Evolutionary conservation across 2,888 invertebrate genomes (phyloP).

Genomic region (Kuschelorhynchus macadamiae): DNA sequence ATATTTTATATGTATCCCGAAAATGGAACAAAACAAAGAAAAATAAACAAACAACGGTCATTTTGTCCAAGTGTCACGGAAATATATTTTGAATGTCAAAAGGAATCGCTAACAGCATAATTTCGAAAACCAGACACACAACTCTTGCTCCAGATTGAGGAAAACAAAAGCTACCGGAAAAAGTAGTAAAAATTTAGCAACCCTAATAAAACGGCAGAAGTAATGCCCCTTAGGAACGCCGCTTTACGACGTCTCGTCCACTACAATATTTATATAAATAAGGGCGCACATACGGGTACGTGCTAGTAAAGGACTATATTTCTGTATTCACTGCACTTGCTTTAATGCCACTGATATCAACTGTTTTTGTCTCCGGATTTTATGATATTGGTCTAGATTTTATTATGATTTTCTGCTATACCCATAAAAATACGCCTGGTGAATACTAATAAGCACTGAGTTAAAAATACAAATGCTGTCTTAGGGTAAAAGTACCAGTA

Average conservation of each 20-base stretch:
- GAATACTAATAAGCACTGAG: too few species aligned
- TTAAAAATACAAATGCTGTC: too few species aligned
- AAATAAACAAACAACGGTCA: too few species aligned
- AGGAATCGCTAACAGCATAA: constrained; percentile 24
- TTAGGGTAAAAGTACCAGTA: too few species aligned
- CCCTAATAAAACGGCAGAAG: constrained; percentile 43
- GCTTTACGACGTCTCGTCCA: constrained; percentile 35
- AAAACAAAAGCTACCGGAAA: constrained; percentile 38
- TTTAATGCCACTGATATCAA: background rate
- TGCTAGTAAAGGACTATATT: constrained; percentile 27
- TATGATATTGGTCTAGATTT: too few species aligned
- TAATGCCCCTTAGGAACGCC: constrained; percentile 37
- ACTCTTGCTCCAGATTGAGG: constrained; percentile 39
- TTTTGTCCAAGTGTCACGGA: too few species aligned
- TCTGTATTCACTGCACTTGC: constrained; percentile 1
- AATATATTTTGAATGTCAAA: constrained; percentile 14
- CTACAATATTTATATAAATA: constrained; percentile 41
- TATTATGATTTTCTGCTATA: too few species aligned
- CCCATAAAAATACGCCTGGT: too few species aligned
- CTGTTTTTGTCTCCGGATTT: background rate
- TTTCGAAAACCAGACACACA: constrained; percentile 29
- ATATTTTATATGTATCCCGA: too few species aligned
- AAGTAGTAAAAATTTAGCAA: constrained; percentile 39
- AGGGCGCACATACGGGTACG: constrained; percentile 26
- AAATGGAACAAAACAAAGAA: too few species aligned